Percentiles rank a stretch among this genome's conserved stretches.
Conservation (phyloP, 2,113 vertebrate genomes). For the Arothron firmamentum region DNA sequence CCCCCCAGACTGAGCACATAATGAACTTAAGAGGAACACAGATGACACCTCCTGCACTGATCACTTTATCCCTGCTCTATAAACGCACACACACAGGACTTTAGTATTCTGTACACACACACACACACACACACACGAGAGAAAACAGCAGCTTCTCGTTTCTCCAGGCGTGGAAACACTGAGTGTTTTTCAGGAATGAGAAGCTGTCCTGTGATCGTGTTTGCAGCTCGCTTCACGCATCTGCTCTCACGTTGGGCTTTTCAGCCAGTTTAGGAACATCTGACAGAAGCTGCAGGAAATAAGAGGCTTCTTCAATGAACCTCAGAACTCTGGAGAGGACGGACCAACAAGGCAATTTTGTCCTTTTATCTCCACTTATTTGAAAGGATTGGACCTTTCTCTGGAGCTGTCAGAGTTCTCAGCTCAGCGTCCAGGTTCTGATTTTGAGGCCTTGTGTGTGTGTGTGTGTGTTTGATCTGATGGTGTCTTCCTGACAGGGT, state of each 20-base stretch:
- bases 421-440: neutral
- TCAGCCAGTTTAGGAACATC: neutral
- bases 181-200: no score
- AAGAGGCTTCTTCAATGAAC: no score
- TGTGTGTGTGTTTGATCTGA: neutral
- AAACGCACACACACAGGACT: conserved; percentile 22
- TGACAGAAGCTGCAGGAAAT: no score
- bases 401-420: neutral
- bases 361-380: no score
- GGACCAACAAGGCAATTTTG: no score
- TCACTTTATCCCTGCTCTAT: conserved; percentile 57
- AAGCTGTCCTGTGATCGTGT: no score
- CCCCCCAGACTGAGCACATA: conserved; percentile 62
- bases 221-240: no score
- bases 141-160: neutral
- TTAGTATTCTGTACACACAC: neutral
- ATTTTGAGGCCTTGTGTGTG: neutral
- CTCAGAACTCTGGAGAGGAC: no score
- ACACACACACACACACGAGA: neutral
- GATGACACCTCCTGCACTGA: conserved; percentile 59
- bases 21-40: conserved; percentile 65
- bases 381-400: no score
- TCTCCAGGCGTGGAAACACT: neutral
- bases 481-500: conserved; percentile 25
- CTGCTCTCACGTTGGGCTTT: no score